Evolutionary conservation across 2,888 invertebrate species (phyloP).

Genomic region (Alviniconcha strummeri): DNA sequence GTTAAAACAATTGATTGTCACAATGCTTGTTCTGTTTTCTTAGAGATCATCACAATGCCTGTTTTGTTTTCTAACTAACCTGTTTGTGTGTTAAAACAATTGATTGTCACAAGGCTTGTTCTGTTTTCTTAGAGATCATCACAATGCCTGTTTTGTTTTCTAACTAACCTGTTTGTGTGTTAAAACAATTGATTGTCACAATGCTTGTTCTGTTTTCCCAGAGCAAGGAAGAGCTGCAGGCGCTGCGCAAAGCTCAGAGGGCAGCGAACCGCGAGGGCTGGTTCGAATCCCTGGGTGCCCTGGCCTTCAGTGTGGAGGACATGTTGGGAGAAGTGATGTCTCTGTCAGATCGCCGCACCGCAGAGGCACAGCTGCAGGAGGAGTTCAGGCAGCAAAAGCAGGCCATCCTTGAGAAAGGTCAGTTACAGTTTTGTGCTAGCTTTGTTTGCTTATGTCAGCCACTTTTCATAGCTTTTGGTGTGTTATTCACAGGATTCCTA

Average conservation of each 20-base stretch:
- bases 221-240: constrained; percentile 53
- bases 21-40: no score
- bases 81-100: no score
- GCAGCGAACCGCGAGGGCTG: constrained; percentile 57
- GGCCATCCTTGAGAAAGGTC: constrained; percentile 51
- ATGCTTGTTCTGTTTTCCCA: constrained; percentile 30
- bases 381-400: constrained; percentile 48
- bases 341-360: constrained; percentile 28
- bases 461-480: no score
- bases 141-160: background rate
- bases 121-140: no score
- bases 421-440: background rate
- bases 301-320: constrained; percentile 50
- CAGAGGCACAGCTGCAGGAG: constrained; percentile 38
- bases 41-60: no score
- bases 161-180: background rate
- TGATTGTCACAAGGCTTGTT: no score
- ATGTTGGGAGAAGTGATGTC: constrained; percentile 32
- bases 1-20: no score
- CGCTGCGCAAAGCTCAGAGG: constrained; percentile 53
- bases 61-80: no score
- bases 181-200: no score
- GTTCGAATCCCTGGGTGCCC: constrained; percentile 57
- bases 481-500: no score
- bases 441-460: background rate